These are phyloP conservation scores for Chelonoidis abingdonii DNA, from an alignment of 2,113 vertebrate species.

Conservation along the genomic window DNA sequence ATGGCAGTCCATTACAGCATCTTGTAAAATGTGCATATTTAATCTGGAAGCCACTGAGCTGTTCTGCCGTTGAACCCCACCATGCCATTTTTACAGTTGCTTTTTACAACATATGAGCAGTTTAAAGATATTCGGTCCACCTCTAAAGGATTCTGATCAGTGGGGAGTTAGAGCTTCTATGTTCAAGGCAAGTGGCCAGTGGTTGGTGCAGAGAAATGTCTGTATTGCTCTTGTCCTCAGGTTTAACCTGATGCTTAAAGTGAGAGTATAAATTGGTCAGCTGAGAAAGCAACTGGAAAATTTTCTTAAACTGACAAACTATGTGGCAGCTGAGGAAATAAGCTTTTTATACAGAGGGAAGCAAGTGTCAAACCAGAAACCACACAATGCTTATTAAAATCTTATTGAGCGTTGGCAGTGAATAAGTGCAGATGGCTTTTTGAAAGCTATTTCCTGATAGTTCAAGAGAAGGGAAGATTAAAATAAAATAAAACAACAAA, in stretches of 20 bases:
- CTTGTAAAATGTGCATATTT: neutral
- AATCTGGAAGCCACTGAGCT: slow-evolving; percentile 1
- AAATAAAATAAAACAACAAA: slow-evolving; percentile 20
- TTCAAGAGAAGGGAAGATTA: slow-evolving; percentile 65
- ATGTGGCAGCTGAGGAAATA: slow-evolving; percentile 48
- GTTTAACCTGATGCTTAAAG: slow-evolving; percentile 30
- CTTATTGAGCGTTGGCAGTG: slow-evolving; percentile 45
- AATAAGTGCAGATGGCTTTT: slow-evolving; percentile 65
- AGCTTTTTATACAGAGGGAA: slow-evolving; percentile 42
- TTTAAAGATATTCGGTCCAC: neutral
- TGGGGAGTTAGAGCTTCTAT: neutral
- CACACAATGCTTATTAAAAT: slow-evolving; percentile 68
- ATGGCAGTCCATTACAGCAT: slow-evolving; percentile 11
- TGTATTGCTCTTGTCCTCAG: neutral
- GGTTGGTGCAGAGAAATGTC: neutral
- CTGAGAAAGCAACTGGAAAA: slow-evolving; percentile 22
- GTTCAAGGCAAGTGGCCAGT: neutral
- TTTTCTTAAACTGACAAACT: slow-evolving; percentile 46
- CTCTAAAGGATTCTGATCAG: neutral
- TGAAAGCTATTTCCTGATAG: slow-evolving; percentile 68
- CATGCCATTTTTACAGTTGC: neutral
- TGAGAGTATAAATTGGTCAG: neutral
- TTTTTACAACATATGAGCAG: slow-evolving; percentile 6
- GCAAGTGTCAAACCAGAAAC: slow-evolving; percentile 63
- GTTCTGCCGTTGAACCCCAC: neutral